Base-by-base conservation (phyloP, 2,797 vertebrate genomes). In the Orestias chungarensis region DNA sequence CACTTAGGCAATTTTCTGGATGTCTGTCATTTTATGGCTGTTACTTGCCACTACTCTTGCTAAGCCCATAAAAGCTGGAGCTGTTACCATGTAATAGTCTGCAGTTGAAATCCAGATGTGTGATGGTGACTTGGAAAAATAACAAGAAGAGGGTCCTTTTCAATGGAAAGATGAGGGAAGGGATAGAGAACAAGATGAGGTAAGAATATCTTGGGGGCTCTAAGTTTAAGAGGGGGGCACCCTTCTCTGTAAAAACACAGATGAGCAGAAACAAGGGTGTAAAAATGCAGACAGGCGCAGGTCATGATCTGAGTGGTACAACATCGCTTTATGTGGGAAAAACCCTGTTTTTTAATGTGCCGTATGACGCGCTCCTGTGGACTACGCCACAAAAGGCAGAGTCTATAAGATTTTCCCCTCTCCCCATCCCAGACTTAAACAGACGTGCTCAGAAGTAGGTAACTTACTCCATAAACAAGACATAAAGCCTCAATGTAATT, bases 81-180 rank as follows among this genome's bases (percentile, higher is more conserved):
- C 57, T 74, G 75, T 82, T 81, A 64, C 68, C 68, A 79, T 85
- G 83, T 86, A 76, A 74, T 65, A 65, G 80, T 81, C 70, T 78
- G 35, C 80, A 85, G 70, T 91, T 73, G 79, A 89, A 88, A 85
- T 80, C 91, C 92, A 91, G 91, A 92, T 92, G 91, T 88, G 74
- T 81, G 61, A 68, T 74, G 74, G 66, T 81, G 79, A 87, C 78
- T 70, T 82, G 81, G 68, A 78, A 81, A 81, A 55, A 71, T 55
- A 69, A 80, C 42, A 54, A 31, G 78, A 66, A 73, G 70, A 73
- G 72, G 77, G 66, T 69, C 40, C 42, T 61, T 62, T 61, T 74
- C 33, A 66, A 23, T 57, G 64, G 70, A 79, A 73, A 74, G 38
- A 73, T 42, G 70, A 61, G 55, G 69, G 70, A 66, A 64, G 54